phyloP scores from a whole-genome alignment of 92 coral and sea anemone genomes.

The Zoanthus gigantus region DNA sequence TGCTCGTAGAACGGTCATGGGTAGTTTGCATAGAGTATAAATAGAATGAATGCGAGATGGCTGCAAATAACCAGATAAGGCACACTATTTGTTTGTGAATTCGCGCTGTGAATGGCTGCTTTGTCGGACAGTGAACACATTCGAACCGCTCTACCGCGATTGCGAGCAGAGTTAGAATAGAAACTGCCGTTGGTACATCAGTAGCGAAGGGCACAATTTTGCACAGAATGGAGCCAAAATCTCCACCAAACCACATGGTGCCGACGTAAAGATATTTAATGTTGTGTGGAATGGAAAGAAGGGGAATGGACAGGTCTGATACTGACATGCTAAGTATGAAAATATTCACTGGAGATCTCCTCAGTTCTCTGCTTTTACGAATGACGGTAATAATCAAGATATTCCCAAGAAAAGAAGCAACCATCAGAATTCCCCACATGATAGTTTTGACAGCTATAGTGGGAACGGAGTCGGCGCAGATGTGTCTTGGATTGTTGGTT shows the following conservation, averaged over 20 bases:
- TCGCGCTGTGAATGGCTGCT: slow-evolving; percentile 13
- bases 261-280: slow-evolving; percentile 22
- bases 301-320: slow-evolving; percentile 14
- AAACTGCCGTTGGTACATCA: slow-evolving; percentile 28
- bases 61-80: slow-evolving; percentile 24
- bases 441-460: background rate
- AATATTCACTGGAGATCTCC: slow-evolving; percentile 16
- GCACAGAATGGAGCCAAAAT: slow-evolving; percentile 12
- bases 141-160: slow-evolving; percentile 29
- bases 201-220: slow-evolving; percentile 10
- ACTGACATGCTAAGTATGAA: slow-evolving; percentile 33
- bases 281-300: slow-evolving; percentile 9
- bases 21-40: background rate
- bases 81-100: slow-evolving; percentile 8
- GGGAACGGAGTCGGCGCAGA: background rate
- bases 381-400: slow-evolving; percentile 2
- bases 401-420: slow-evolving; percentile 21
- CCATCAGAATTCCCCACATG: slow-evolving; percentile 9
- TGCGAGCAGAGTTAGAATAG: slow-evolving; percentile 32
- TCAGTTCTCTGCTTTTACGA: background rate
- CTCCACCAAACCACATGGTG: slow-evolving; percentile 2
- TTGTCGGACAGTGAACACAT: background rate
- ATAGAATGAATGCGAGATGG: slow-evolving; percentile 16
- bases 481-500: background rate
- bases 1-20: background rate